Percentiles rank a stretch among this genome's conserved stretches.
phyloP scores from a whole-genome alignment of 2,797 vertebrate genomes.

The Chelonia mydas region DNA sequence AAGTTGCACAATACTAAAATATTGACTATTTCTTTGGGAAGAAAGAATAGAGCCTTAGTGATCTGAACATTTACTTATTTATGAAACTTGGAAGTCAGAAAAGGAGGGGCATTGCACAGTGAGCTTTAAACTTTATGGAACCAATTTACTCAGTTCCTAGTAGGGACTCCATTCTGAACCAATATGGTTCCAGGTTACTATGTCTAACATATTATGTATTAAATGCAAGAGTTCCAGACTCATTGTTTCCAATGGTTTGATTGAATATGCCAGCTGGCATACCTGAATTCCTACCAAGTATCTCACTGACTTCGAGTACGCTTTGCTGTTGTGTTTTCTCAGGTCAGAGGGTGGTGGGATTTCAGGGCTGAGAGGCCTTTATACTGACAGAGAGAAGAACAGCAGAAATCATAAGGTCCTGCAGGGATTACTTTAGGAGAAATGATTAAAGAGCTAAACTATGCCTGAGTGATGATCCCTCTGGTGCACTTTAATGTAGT shows the following conservation, averaged over 20 bases:
- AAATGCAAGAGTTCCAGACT: accelerated
- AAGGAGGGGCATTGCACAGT: not conserved
- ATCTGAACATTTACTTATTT: not conserved
- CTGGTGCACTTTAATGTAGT: not conserved
- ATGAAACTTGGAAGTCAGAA: not conserved
- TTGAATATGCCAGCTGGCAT: not conserved
- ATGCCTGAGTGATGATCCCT: not conserved
- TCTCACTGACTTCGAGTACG: not conserved
- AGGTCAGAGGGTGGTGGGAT: not conserved
- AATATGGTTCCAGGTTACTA: not conserved
- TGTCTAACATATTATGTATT: accelerated
- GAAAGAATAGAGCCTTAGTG: not conserved
- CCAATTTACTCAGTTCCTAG: not conserved
- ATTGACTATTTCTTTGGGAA: not conserved
- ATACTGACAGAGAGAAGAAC: accelerated
- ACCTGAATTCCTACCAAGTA: not conserved
- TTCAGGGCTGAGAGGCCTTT: not conserved
- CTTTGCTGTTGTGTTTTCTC: not conserved
- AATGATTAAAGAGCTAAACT: not conserved
- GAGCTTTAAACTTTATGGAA: not conserved
- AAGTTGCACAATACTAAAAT: not conserved
- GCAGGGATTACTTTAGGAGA: not conserved
- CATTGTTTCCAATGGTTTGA: not conserved
- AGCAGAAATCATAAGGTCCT: not conserved
- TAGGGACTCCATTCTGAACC: not conserved